phyloP scores from a whole-genome alignment of 1,140 invertebrate species.

The Chlorops oryzae region DNA sequence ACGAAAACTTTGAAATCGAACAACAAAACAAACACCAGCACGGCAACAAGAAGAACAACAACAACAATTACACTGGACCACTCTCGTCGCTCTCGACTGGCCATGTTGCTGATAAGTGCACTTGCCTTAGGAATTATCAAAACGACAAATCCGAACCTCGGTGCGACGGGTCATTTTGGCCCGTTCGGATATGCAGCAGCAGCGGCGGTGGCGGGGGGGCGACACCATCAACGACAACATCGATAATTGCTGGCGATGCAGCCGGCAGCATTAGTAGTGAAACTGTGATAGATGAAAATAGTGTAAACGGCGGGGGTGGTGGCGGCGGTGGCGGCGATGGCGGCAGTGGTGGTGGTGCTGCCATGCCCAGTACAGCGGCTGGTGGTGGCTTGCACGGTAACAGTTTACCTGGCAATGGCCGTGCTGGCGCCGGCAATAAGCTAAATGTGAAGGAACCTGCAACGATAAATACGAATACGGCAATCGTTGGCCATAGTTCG shows the following conservation, averaged over 20 bases:
- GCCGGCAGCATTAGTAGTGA: not conserved
- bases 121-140: slow-evolving; percentile 24
- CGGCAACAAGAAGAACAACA: not conserved
- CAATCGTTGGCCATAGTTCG: slow-evolving; percentile 31
- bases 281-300: slow-evolving; percentile 22
- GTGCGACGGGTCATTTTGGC: slow-evolving; percentile 7
- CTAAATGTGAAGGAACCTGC: slow-evolving; percentile 15
- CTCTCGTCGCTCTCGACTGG: not conserved
- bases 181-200: not conserved
- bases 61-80: not conserved
- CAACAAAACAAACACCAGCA: no score
- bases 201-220: not conserved
- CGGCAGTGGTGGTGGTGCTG: slow-evolving; percentile 25
- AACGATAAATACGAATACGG: slow-evolving; percentile 32
- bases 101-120: slow-evolving; percentile 26
- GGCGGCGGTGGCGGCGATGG: slow-evolving; percentile 26
- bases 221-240: not conserved
- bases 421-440: not conserved
- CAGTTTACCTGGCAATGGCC: not conserved
- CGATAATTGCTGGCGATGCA: not conserved
- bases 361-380: slow-evolving; percentile 13
- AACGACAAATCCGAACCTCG: slow-evolving; percentile 14
- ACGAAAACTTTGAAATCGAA: no score
- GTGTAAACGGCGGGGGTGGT: slow-evolving; percentile 29
- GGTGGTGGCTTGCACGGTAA: slow-evolving; percentile 1